phyloP scores from a whole-genome alignment of 1,140 invertebrate species.

The Holcopasites calliopsidis region DNA sequence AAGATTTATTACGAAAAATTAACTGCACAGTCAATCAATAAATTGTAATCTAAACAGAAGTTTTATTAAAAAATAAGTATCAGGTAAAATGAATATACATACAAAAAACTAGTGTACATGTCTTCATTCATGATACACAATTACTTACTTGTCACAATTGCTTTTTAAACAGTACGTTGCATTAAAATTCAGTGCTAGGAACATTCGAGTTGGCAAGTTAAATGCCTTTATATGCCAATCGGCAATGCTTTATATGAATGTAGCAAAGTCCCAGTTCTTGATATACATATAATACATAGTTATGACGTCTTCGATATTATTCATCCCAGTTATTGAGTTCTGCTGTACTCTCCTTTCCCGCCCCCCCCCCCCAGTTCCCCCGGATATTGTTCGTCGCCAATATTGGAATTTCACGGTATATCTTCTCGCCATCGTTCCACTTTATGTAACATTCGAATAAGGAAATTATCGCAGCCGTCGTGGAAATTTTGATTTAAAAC shows the following conservation, averaged over 20 bases:
- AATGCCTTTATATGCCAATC: neutral
- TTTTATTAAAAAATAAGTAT: too few relatives aligned
- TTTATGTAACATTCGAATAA: slow-evolving; percentile 60
- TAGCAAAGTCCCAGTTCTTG: slow-evolving; percentile 35
- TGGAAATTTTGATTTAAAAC: neutral
- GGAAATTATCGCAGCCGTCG: slow-evolving; percentile 47
- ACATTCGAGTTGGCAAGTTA: too few relatives aligned
- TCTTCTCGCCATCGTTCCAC: slow-evolving; percentile 36
- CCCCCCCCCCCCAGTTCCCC: slow-evolving; percentile 23
- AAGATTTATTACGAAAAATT: too few relatives aligned
- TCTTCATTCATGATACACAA: too few relatives aligned
- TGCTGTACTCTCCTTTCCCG: slow-evolving; percentile 49
- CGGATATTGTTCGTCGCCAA: slow-evolving; percentile 63
- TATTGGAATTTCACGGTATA: slow-evolving; percentile 61
- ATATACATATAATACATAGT: slow-evolving; percentile 41
- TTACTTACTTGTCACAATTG: too few relatives aligned
- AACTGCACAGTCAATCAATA: too few relatives aligned
- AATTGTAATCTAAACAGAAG: too few relatives aligned
- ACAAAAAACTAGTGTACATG: too few relatives aligned
- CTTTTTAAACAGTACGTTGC: too few relatives aligned
- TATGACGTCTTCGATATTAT: slow-evolving; percentile 58
- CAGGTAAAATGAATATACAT: too few relatives aligned
- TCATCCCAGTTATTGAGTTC: slow-evolving; percentile 58
- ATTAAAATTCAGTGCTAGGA: too few relatives aligned
- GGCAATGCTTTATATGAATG: neutral